A percentile compares a stretch with the other conserved stretches of the same genome.
These are phyloP conservation scores for Andrena haemorrhoa DNA, from an alignment of 2,888 invertebrate species.

Conservation along the genomic window DNA sequence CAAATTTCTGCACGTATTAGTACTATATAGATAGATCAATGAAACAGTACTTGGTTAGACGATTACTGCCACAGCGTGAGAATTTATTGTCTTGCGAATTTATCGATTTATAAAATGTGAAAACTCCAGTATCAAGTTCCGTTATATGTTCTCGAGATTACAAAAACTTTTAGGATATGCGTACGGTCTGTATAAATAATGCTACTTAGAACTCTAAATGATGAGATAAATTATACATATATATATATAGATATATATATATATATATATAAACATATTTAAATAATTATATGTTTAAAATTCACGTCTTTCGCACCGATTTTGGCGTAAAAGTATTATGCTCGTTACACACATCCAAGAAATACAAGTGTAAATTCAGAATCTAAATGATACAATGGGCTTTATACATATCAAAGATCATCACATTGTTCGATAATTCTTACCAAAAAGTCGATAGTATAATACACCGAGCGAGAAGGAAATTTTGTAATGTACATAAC, in stretches of 20 bases:
- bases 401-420: conserved; percentile 54
- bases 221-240: conserved; percentile 54
- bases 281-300: conserved; percentile 53
- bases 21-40: conserved; percentile 1
- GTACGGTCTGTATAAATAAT: conserved; percentile 46
- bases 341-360: conserved; percentile 28
- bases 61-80: conserved; percentile 18
- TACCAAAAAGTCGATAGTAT: conserved; percentile 32
- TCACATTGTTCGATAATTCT: conserved; percentile 32
- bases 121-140: conserved; percentile 34
- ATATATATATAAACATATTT: conserved; percentile 52
- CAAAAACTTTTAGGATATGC: conserved; percentile 49
- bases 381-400: conserved; percentile 35
- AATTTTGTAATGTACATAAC: conserved; percentile 25
- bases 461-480: conserved; percentile 14
- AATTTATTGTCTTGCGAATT: conserved; percentile 59
- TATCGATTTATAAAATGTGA: conserved; percentile 56
- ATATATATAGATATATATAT: conserved; percentile 53
- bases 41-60: conserved; percentile 32
- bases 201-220: conserved; percentile 43
- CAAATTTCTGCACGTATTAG: conserved; percentile 2
- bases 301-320: conserved; percentile 31
- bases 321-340: conserved; percentile 40
- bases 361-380: conserved; percentile 40
- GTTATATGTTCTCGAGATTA: conserved; percentile 30